Conservation (phyloP, 2,888 invertebrate species). For the Archips xylosteana region DNA sequence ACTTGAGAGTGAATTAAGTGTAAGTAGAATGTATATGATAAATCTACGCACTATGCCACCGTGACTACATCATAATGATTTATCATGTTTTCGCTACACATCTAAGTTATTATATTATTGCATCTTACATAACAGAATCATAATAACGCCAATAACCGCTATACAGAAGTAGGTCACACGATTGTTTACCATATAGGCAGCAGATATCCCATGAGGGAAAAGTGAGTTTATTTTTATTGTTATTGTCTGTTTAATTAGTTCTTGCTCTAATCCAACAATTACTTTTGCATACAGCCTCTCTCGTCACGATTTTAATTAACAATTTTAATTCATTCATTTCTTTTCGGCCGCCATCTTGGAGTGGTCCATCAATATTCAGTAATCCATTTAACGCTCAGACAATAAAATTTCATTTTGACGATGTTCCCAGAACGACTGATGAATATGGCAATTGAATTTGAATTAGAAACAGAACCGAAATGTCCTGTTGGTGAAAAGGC, state of each 20-base stretch:
- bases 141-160: not conserved
- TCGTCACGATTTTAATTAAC: slow-evolving; percentile 31
- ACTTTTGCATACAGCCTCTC: slow-evolving; percentile 4
- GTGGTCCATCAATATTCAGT: slow-evolving; percentile 43
- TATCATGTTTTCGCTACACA: not conserved
- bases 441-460: slow-evolving; percentile 10
- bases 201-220: not conserved
- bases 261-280: slow-evolving; percentile 16
- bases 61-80: not conserved
- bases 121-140: slow-evolving; percentile 9
- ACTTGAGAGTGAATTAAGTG: not conserved
- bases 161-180: slow-evolving; percentile 23
- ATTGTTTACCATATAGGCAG: slow-evolving; percentile 23
- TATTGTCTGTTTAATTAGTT: slow-evolving; percentile 19
- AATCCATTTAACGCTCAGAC: slow-evolving; percentile 44
- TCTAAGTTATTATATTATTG: not conserved
- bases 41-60: not conserved
- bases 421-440: slow-evolving; percentile 20
- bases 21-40: not conserved
- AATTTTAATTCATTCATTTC: slow-evolving; percentile 24
- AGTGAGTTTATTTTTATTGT: slow-evolving; percentile 10
- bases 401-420: slow-evolving; percentile 44
- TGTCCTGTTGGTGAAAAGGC: not conserved
- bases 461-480: not conserved
- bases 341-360: slow-evolving; percentile 8